Evolutionary conservation across 2,113 vertebrate species (phyloP), one percentile per base, ranked within the genome.

Genomic region (Terrapene triunguis): DNA sequence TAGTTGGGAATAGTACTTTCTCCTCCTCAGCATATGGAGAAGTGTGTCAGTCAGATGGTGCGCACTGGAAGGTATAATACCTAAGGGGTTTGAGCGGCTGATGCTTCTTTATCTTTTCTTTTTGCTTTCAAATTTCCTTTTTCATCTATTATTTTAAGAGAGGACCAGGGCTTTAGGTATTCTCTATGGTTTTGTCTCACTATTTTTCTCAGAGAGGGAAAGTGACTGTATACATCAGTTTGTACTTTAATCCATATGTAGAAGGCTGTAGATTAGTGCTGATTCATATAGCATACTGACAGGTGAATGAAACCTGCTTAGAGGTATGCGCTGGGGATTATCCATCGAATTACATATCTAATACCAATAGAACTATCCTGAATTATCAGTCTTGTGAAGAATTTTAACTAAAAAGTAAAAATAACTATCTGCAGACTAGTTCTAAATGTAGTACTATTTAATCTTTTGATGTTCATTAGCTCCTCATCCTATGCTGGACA

Each of bases 11-110:
- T 98, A 98, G 97, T 88, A 95, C 94, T 95, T 93, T 95, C 97
- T 97, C 98, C 97, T 98, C 96, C 97, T 96, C 96, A 92, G 96
- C 98, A 98, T 97, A 98, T 98, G 98, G 97, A 97, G 96, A 98
- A 98, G 96, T 98, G 94, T 97, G 98, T 97, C 97, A 98, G 96
- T 98, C 98, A 98, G 97, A 97, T 98, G 97, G 97, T 12, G 92
- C 96, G 91, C 91, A 94, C 97, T 97, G 97, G 62, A 98, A 98
- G 98, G 97, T 98, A 95, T 1, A 98, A 98, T 98, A 98, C 98
- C 98, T 98, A 86, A 88, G 97, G 98, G 97, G 96, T 82, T 97
- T 98, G 62, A 96, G 92, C 6, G 57, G 69, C 92, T 97, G 97
- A 96, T 96, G 97, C 97, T 97, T 96, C 95, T 96, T 97, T 96